phyloP scores from a whole-genome alignment of 1,140 invertebrate genomes.

The Drosophila burlai region DNA sequence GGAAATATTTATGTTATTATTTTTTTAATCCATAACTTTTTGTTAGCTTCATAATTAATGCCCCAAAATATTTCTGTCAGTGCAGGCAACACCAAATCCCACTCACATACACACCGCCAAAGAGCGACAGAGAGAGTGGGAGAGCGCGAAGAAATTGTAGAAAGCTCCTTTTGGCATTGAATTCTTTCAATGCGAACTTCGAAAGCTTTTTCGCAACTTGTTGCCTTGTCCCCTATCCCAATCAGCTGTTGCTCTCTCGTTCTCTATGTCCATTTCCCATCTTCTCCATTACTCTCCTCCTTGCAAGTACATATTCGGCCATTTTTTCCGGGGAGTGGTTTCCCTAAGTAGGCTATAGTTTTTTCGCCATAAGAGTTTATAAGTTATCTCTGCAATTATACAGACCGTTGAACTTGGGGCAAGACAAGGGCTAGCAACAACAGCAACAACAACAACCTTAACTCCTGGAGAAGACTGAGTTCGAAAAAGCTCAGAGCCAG shows the following conservation, averaged over 20 bases:
- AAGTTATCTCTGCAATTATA: neutral
- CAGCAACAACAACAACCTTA: neutral
- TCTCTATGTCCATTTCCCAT: neutral
- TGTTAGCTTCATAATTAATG: neutral
- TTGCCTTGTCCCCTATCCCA: slow-evolving; percentile 57
- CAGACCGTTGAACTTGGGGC: slow-evolving; percentile 14
- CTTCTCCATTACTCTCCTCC: too few relatives aligned
- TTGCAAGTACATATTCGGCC: neutral
- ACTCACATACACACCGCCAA: neutral
- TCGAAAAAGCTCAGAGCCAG: slow-evolving; percentile 71
- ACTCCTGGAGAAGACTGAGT: slow-evolving; percentile 27
- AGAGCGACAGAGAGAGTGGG: neutral
- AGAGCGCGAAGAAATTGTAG: slow-evolving; percentile 14
- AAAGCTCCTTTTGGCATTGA: slow-evolving; percentile 70
- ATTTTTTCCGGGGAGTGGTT: slow-evolving; percentile 17
- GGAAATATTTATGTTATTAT: neutral
- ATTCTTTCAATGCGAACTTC: slow-evolving; percentile 62
- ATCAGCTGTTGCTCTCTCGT: slow-evolving; percentile 73
- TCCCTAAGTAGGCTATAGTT: slow-evolving; percentile 8
- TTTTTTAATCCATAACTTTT: neutral
- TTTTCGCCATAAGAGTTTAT: neutral
- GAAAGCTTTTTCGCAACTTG: slow-evolving; percentile 84
- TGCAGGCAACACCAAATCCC: neutral
- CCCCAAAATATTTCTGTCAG: neutral
- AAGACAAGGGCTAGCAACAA: neutral